A percentile compares a stretch with the other conserved stretches of the same genome.
These are phyloP conservation scores for Crambe crambe DNA, from an alignment of 37 sponge, comb jelly and placozoan genomes.

Conservation along the genomic window DNA sequence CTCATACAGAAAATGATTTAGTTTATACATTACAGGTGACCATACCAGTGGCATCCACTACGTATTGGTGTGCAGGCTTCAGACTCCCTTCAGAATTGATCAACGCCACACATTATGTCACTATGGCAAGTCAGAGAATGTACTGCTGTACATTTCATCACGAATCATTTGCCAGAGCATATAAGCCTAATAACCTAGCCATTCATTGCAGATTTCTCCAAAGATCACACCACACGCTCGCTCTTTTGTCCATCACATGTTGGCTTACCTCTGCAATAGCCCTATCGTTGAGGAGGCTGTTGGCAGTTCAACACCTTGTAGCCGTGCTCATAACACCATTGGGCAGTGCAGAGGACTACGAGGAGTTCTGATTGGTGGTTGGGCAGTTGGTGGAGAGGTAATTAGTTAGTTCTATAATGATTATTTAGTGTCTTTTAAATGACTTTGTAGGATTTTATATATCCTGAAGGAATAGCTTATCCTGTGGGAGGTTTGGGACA, in stretches of 20 bases:
- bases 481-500: slow-evolving; percentile 66
- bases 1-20: too few species aligned
- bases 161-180: neutral
- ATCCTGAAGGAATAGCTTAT: slow-evolving; percentile 63
- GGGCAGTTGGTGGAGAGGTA: slow-evolving; percentile 64
- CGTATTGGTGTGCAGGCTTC: slow-evolving; percentile 1
- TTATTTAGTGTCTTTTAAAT: neutral
- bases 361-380: slow-evolving; percentile 32
- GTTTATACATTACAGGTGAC: slow-evolving; percentile 4
- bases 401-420: neutral
- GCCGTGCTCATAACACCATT: neutral
- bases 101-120: neutral
- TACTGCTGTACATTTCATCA: too few species aligned
- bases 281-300: neutral
- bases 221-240: neutral
- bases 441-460: slow-evolving; percentile 52
- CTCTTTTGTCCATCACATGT: slow-evolving; percentile 44
- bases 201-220: slow-evolving; percentile 37
- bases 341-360: neutral
- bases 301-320: slow-evolving; percentile 5
- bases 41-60: neutral
- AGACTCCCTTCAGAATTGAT: neutral
- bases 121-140: slow-evolving; percentile 9
- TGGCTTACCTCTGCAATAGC: slow-evolving; percentile 18
- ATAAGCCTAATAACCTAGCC: too few species aligned